Percentiles rank a stretch among this genome's conserved stretches.
Conservation (phyloP, 2,888 invertebrate genomes). For the Andricus quercusramuli region DNA sequence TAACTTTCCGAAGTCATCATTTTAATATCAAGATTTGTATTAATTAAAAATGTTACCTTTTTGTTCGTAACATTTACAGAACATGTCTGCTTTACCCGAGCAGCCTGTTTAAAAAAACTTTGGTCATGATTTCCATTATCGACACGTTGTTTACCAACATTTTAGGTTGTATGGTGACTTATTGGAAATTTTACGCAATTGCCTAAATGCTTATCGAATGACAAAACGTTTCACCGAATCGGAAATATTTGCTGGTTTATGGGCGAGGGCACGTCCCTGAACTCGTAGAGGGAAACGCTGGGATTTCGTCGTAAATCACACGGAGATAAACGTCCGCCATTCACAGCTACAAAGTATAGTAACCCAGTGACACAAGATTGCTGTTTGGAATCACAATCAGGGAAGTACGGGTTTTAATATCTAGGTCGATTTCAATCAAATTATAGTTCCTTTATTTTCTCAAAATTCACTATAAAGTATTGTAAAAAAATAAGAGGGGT, state of each 20-base stretch:
- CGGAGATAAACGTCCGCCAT: constrained; percentile 60
- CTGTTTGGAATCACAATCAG: background rate
- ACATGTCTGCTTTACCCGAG: too few relatives aligned
- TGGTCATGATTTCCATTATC: too few relatives aligned
- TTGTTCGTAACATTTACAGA: too few relatives aligned
- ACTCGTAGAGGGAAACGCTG: constrained; percentile 47
- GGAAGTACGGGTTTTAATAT: background rate
- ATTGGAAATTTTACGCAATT: background rate
- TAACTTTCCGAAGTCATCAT: too few relatives aligned
- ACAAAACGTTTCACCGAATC: background rate
- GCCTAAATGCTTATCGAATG: constrained; percentile 10
- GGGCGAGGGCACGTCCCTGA: background rate
- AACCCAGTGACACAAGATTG: constrained; percentile 62
- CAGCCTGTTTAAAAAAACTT: too few relatives aligned
- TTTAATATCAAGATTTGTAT: too few relatives aligned
- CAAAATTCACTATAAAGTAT: background rate
- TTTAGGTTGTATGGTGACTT: background rate
- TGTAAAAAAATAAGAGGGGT: background rate
- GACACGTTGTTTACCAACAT: background rate
- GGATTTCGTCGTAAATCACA: constrained; percentile 60
- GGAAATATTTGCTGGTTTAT: constrained; percentile 14
- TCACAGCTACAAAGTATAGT: constrained; percentile 61
- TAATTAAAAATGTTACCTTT: too few relatives aligned
- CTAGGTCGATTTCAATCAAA: background rate
- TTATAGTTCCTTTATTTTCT: background rate